These are phyloP conservation scores for Rotaria magnacalcarata DNA, from an alignment of 2,888 invertebrate species.

Conservation along the genomic window DNA sequence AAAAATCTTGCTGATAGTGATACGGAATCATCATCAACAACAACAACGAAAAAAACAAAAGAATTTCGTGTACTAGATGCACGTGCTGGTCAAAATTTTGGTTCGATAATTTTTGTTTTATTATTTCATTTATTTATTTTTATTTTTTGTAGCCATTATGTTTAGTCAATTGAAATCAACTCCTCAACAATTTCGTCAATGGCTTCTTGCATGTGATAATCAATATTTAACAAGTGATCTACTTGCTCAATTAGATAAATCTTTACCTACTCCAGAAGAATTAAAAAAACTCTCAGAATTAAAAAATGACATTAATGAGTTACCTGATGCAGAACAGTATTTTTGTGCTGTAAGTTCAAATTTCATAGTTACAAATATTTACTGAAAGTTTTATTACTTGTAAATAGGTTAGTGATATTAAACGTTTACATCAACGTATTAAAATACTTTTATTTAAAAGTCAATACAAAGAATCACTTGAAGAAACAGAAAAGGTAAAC, in stretches of 20 bases:
- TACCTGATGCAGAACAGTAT: conserved; percentile 25
- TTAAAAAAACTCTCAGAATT: neutral
- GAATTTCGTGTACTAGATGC: conserved; percentile 30
- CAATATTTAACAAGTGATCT: conserved; percentile 27
- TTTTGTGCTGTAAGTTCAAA: conserved; percentile 1
- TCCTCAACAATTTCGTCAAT: conserved; percentile 32
- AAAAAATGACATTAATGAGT: conserved; percentile 7
- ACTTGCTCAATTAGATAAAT: conserved; percentile 34
- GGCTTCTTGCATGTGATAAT: conserved; percentile 11
- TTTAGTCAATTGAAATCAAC: conserved; percentile 25
- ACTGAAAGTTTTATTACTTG: neutral
- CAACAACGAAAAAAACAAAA: conserved; percentile 1
- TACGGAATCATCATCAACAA: neutral
- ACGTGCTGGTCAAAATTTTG: conserved; percentile 35
- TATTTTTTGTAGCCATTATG: neutral
- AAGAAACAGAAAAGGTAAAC: conserved; percentile 19
- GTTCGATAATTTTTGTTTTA: neutral
- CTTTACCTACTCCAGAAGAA: conserved; percentile 21
- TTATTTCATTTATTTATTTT: neutral
- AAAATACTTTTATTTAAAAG: conserved; percentile 15
- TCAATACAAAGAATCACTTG: conserved; percentile 25
- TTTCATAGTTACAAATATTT: neutral
- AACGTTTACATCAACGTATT: conserved; percentile 35
- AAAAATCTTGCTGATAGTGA: neutral
- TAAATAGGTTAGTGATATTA: neutral